Conservation (phyloP, 1,140 invertebrate species). For the Acromyrmex echinatior region DNA sequence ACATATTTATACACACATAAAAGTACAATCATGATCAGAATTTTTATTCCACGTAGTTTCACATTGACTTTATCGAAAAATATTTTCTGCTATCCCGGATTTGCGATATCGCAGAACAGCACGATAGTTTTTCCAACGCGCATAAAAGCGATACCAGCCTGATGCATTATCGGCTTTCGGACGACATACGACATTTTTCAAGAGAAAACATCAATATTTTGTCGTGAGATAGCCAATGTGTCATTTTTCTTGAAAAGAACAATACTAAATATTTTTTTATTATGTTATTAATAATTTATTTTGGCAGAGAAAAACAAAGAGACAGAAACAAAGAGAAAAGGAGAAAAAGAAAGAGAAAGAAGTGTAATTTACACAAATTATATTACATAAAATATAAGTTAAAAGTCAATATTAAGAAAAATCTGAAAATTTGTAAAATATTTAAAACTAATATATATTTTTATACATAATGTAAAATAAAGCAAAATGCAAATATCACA, state of each 20-base stretch:
- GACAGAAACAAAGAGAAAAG: background rate
- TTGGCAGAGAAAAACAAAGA: background rate
- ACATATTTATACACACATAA: background rate
- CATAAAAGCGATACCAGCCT: slow-evolving; percentile 25
- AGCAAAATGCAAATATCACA: background rate
- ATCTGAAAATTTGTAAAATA: background rate
- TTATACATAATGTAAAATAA: background rate
- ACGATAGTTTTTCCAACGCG: slow-evolving; percentile 26
- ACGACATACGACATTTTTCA: slow-evolving; percentile 24
- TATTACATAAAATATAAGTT: background rate
- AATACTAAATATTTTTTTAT: background rate
- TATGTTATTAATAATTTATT: background rate
- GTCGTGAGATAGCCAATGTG: background rate
- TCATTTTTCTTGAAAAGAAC: slow-evolving; percentile 11
- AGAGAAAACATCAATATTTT: slow-evolving; percentile 42
- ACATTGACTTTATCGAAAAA: slow-evolving; percentile 41
- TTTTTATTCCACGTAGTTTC: slow-evolving; percentile 36
- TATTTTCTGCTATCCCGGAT: slow-evolving; percentile 9
- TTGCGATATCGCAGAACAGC: slow-evolving; percentile 17
- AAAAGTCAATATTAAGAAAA: background rate
- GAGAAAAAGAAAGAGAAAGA: background rate
- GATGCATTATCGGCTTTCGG: slow-evolving; percentile 31
- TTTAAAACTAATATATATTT: background rate
- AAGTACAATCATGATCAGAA: background rate
- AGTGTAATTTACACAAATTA: background rate